phyloP scores from a whole-genome alignment of 2,113 vertebrate genomes.

The Sapayoa aenigma region DNA sequence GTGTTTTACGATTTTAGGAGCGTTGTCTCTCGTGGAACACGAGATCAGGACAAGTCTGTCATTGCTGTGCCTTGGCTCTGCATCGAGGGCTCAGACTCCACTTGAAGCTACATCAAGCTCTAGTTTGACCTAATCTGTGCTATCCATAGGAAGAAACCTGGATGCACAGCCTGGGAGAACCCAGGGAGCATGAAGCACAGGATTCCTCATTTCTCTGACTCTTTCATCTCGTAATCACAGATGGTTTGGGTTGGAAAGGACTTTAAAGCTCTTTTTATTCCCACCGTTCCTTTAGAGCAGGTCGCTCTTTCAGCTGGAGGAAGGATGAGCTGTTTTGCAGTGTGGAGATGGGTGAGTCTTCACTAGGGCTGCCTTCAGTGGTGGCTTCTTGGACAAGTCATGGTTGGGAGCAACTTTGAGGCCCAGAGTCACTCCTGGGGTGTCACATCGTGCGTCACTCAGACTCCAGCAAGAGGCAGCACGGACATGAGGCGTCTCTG shows the following conservation, averaged over 20 bases:
- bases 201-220: not conserved
- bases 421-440: not conserved
- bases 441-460: rapidly evolving
- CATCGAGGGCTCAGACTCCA: not conserved
- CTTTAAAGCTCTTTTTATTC: not conserved
- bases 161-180: not conserved
- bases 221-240: not conserved
- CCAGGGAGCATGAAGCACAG: rapidly evolving
- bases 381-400: not conserved
- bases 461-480: not conserved
- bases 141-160: not conserved
- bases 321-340: not conserved
- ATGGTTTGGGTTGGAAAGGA: not conserved
- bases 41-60: not conserved
- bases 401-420: rapidly evolving
- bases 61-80: not conserved
- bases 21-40: rapidly evolving
- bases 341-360: not conserved
- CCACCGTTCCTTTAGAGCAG: no score
- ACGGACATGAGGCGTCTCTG: no score
- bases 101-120: not conserved
- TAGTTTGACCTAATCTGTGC: not conserved
- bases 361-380: not conserved
- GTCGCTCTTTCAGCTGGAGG: not conserved
- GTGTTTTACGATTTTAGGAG: not conserved